phyloP scores from a whole-genome alignment of 2,113 vertebrate genomes.

The Poeciliopsis turrubarensis region DNA sequence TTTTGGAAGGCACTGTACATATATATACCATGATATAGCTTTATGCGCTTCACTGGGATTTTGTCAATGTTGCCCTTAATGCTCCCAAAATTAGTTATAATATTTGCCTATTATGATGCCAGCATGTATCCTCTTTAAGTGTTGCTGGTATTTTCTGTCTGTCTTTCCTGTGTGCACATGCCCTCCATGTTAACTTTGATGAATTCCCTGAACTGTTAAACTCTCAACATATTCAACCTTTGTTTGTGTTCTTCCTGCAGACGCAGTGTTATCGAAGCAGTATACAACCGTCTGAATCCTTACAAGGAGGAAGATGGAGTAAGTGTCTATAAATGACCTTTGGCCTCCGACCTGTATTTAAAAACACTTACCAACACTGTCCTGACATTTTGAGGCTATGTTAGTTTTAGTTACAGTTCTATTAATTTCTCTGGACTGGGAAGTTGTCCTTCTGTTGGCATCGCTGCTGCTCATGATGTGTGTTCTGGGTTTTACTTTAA shows the following conservation, averaged over 20 bases:
- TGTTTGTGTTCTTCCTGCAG: slow-evolving; percentile 72
- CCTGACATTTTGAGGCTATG: background rate
- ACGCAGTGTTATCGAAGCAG: slow-evolving; percentile 96
- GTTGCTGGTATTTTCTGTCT: no score
- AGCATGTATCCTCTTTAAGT: no score
- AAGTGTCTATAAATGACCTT: slow-evolving; percentile 73
- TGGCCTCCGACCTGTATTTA: slow-evolving; percentile 1
- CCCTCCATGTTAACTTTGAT: background rate
- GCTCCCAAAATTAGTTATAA: no score
- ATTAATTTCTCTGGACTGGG: background rate
- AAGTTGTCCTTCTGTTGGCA: background rate
- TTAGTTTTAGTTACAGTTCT: slow-evolving; percentile 1
- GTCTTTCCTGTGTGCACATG: background rate
- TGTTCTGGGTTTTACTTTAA: no score
- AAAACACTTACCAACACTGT: slow-evolving; percentile 1
- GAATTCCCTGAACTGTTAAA: background rate
- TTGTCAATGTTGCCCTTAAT: no score
- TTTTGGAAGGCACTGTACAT: no score
- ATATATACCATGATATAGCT: no score
- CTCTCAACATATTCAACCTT: background rate
- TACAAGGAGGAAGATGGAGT: slow-evolving; percentile 97
- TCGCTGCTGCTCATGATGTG: background rate
- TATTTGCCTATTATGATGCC: no score
- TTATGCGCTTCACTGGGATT: no score
- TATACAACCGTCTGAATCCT: slow-evolving; percentile 97